A percentile compares a stretch with the other conserved stretches of the same genome.
Conservation (phyloP, 2,888 invertebrate genomes). For the Dexiosoma caninum region DNA sequence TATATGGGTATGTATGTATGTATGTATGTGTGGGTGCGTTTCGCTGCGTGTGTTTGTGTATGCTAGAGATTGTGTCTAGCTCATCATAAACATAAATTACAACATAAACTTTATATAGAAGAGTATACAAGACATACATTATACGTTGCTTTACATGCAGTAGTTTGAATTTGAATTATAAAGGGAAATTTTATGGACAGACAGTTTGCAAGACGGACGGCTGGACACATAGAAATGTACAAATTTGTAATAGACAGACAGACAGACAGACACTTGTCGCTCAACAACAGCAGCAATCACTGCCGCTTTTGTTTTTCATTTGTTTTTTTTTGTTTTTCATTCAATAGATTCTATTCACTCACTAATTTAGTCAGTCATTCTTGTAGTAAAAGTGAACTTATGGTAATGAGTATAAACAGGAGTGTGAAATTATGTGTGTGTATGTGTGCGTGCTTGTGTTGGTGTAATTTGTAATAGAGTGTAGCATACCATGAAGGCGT, state of each 20-base stretch:
- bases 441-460: slow-evolving; percentile 63
- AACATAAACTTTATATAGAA: slow-evolving; percentile 6
- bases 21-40: not conserved
- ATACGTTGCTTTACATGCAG: slow-evolving; percentile 21
- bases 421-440: not conserved
- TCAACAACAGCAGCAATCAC: slow-evolving; percentile 26
- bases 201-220: not conserved
- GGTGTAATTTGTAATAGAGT: slow-evolving; percentile 66
- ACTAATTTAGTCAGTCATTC: slow-evolving; percentile 39
- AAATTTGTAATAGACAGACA: slow-evolving; percentile 32
- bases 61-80: slow-evolving; percentile 46
- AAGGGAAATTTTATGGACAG: not conserved
- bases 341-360: no score
- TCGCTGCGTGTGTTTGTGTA: not conserved
- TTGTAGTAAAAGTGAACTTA: slow-evolving; percentile 38
- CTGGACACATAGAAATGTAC: not conserved
- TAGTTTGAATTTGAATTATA: slow-evolving; percentile 34
- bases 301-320: slow-evolving; percentile 12
- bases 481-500: slow-evolving; percentile 46
- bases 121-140: not conserved
- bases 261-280: slow-evolving; percentile 39
- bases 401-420: slow-evolving; percentile 27
- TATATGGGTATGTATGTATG: not conserved
- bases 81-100: slow-evolving; percentile 73
- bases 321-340: not conserved